Conservation (phyloP, 2,888 invertebrate genomes). For the Copidosoma aretas region DNA sequence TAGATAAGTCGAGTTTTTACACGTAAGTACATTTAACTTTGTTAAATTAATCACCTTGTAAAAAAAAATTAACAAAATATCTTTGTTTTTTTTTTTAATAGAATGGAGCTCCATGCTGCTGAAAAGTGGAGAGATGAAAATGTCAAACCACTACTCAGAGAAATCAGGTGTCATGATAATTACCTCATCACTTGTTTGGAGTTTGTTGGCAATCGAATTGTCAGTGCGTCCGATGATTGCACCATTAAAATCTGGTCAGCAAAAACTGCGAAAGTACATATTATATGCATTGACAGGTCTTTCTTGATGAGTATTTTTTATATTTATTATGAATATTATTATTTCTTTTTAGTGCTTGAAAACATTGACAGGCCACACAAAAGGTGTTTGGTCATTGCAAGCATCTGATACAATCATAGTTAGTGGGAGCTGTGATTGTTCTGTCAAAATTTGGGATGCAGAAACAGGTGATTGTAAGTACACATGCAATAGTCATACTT, state of each 20-base stretch:
- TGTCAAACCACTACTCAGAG: constrained; percentile 79
- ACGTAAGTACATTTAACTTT: too few species aligned
- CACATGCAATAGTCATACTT: constrained; percentile 95
- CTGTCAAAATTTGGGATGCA: constrained; percentile 96
- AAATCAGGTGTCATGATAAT: constrained; percentile 96
- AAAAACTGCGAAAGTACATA: constrained; percentile 84
- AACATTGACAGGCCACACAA: constrained; percentile 94
- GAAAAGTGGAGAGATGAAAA: too few species aligned
- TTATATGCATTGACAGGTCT: neutral
- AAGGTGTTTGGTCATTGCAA: constrained; percentile 99
- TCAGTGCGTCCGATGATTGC: constrained; percentile 98
- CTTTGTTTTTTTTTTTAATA: too few species aligned
- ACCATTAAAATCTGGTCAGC: constrained; percentile 99
- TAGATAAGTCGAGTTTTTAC: too few species aligned
- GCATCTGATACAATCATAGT: constrained; percentile 92
- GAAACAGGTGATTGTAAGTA: constrained; percentile 90
- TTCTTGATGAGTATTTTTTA: too few species aligned
- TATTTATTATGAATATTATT: neutral
- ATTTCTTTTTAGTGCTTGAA: constrained; percentile 77
- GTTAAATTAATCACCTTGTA: too few species aligned
- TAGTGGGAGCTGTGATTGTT: constrained; percentile 95
- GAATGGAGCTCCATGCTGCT: too few species aligned
- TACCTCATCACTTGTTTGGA: constrained; percentile 99
- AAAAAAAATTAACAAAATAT: too few species aligned
- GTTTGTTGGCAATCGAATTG: constrained; percentile 92